Evolutionary conservation across 2,113 vertebrate species (phyloP), one percentile per base, ranked within the genome.

Genomic region (Rhinogobius similis): DNA sequence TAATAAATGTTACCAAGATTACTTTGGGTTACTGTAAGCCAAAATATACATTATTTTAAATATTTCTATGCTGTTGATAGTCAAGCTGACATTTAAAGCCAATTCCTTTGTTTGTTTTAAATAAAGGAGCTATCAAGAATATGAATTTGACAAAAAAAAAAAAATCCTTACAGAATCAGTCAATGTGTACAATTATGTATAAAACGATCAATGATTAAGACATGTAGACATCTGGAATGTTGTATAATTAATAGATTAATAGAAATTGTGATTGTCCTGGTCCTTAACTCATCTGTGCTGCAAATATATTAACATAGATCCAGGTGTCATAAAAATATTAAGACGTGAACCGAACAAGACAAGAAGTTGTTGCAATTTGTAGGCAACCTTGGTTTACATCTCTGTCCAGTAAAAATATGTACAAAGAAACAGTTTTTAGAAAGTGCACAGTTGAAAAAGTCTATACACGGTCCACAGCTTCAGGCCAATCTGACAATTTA

Each of bases 221-320:
- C 76, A 58, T 32, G 59, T 53, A 58, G 50, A 64, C 52, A 63
- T 73, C 79, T 86, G 90, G 92, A 92, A 92, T 91, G 90, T 89
- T 82, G 63, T 55, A 62, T 67, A 74, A 67, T 65, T 18, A 44
- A 72, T 58, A 67, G 27, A 76, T 50, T 65, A 64, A 82, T 61
- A 55, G 46, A 29, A 73, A 79, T 75, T 69, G 76, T 74, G 88
- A 92, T 90, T 85, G 87, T 91, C 89, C 62, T 48, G 18, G 58
- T 62, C 70, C 56, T 87, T 82, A 68, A 70, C 84, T 64, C 59
- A 66, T 0, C 0, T 20, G n/a, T 29, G 26, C 70, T 67, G 26
- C 75, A 73, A 53, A 53, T 10, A 23, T 67, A 82, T 72, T 71
- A 77, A 77, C 81, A 87, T 46, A 70, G 29, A 69, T 41, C 63